Base-by-base conservation (phyloP, 1,140 invertebrate genomes). In the Philotrypesis tridentata region DNA sequence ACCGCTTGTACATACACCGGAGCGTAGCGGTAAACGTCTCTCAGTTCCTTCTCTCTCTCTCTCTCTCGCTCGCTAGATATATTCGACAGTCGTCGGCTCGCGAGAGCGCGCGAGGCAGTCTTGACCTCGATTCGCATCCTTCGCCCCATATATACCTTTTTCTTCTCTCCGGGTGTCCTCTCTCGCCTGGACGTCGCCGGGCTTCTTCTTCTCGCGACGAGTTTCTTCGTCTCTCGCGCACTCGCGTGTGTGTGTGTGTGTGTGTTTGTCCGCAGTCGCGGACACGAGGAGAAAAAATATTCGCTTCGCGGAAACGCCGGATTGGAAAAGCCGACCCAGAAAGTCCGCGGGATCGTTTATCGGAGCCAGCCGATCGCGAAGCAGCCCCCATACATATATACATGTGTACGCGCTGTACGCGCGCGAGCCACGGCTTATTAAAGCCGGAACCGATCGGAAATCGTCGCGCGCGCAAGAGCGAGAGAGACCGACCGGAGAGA, bases 401-500 rank as follows among this genome's bases (percentile, higher is more conserved):
- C n/a, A n/a, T n/a, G n/a, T n/a, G n/a, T n/a, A n/a, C n/a, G n/a
- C n/a, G n/a, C n/a, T n/a, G n/a, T n/a, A n/a, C n/a, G n/a, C n/a
- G n/a, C n/a, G 25, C 67, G 55, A 29, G 29, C 23, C 27, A n/a
- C n/a, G 68, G 17, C 61, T 80, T 73, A 80, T 80, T 80, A 74
- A 33, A 80, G 37, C 79, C 79, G 79, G 79, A 80, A 74, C 55
- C 60, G 72, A 82, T 82, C 70, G 68, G 73, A 72, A 79, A 82
- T 79, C 81, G 67, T 67, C 74, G 81, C 74, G 60, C 60, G 25
- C 70, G 37, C 33, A 40, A 43, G 78, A 48, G 48, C 75, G 75
- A 82, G 61, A 74, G 67, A 33, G 37, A 12, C 40, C 43, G 68
- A 33, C 48, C n/a, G 65, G 76, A 78, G 74, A 79, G 74, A 78